phyloP scores from a whole-genome alignment of 2,113 vertebrate genomes.

The Fukomys damarensis region DNA sequence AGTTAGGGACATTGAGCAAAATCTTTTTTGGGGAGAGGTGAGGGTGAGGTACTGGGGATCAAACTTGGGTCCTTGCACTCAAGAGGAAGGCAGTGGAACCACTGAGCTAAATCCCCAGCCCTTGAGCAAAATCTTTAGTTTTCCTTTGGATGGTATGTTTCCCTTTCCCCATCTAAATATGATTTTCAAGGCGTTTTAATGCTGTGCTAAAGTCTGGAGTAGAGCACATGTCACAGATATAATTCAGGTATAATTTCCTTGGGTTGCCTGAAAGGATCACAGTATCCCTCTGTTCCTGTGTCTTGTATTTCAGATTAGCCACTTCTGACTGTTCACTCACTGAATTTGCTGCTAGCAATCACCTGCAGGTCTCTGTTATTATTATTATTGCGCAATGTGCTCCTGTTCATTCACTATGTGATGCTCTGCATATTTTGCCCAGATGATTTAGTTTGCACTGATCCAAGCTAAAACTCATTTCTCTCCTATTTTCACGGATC shows the following conservation, averaged over 20 bases:
- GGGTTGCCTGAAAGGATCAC: background rate
- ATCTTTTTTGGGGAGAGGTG: no score
- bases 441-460: background rate
- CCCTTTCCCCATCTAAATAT: background rate
- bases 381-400: background rate
- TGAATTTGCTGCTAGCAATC: background rate
- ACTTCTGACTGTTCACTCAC: background rate
- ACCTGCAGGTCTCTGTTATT: background rate
- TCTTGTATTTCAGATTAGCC: background rate
- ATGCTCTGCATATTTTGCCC: background rate
- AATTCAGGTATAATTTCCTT: background rate
- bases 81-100: no score
- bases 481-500: background rate
- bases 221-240: background rate
- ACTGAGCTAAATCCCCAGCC: no score
- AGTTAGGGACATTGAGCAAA: background rate
- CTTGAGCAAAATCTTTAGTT: background rate
- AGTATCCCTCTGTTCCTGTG: background rate
- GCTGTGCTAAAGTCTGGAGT: background rate
- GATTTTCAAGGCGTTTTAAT: background rate
- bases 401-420: background rate
- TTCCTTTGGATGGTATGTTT: background rate
- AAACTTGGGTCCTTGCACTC: no score
- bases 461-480: slow-evolving; percentile 21
- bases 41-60: no score